Base-by-base conservation (phyloP, 2,888 invertebrate species). In the Aspidiotus destructor region DNA sequence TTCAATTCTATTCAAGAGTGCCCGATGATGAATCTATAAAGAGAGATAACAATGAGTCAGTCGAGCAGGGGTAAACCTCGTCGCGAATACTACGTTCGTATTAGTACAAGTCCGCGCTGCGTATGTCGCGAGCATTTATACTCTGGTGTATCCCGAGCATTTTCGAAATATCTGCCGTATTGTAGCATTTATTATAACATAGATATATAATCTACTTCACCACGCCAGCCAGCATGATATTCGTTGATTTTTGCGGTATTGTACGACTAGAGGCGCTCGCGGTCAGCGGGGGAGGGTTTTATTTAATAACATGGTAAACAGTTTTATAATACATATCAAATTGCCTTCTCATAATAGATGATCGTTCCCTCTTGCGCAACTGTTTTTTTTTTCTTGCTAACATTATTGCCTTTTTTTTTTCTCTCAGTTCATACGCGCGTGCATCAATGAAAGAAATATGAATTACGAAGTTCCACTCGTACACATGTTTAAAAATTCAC, bases 241-340 rank as follows among this genome's bases (percentile, higher is more conserved):
- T 48, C 48, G 48, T 48, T 48, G 48, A 48, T 48, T 48, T 48
- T 48, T 48, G 48, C 48, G 48, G 48, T 48, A 13, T n/a, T 48
- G 48, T 48, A 48, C 48, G n/a, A 13, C 11, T 6, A n/a, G 6
- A 48, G 48, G 10, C 48, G 48, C 48, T n/a, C 48, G 48, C 11
- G 48, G 48, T 48, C 10, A 13, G 48, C 48, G 48, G 48, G 48
- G n/a, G 48, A 48, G 48, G 48, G 48, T n/a, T n/a, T 48, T n/a
- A 48, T 48, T 48, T 48, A n/a, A 48, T 48, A 48, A 48, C 48
- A 13, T 11, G n/a, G 48, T 48, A 48, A 48, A 48, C 48, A 48
- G 48, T 48, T 48, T 48, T 48, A 48, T 48, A 48, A 48, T 48
- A 48, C n/a, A n/a, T 48, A 48, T 48, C 48, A 48, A 48, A 48